Percentiles rank a stretch among this genome's conserved stretches.
phyloP scores from a whole-genome alignment of 2,888 invertebrate genomes.

The Labia minor region DNA sequence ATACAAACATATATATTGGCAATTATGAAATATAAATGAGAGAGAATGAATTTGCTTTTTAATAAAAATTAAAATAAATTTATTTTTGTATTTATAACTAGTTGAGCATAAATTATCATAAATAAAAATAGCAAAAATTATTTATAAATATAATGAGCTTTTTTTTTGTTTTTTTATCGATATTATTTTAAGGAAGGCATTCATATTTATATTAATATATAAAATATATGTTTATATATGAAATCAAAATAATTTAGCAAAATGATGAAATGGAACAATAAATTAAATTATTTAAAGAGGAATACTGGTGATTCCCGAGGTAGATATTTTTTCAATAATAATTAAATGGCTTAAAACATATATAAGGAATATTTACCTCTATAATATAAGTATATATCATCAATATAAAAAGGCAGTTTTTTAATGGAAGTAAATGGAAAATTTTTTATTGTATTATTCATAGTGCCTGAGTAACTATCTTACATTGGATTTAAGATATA shows the following conservation, averaged over 20 bases:
- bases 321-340: not conserved
- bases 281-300: not conserved
- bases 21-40: too few species aligned
- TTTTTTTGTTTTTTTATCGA: not conserved
- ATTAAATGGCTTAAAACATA: not conserved
- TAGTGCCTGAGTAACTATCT: too few species aligned
- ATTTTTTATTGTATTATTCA: too few species aligned
- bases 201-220: not conserved
- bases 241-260: not conserved
- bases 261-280: not conserved
- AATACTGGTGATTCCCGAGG: not conserved
- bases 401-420: not conserved
- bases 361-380: not conserved
- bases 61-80: not conserved
- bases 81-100: constrained; percentile 1
- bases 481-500: not conserved
- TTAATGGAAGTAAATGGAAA: not conserved
- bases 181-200: too few species aligned
- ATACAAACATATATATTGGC: too few species aligned
- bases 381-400: not conserved
- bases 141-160: not conserved
- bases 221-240: not conserved
- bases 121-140: not conserved
- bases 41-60: too few species aligned
- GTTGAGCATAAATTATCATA: not conserved